phyloP scores from a whole-genome alignment of 2,113 vertebrate species.

The Xenopus tropicalis region UCB_Xtro_10.0 CM004446.2:50889501-50890000 shows the following conservation, averaged over 20 bases:
- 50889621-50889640: not conserved
- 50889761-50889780: constrained; percentile 85
- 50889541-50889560: not conserved
- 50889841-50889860: constrained; percentile 79
- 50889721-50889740: constrained; percentile 59
- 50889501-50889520: too few species aligned
- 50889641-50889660: not conserved
- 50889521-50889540: not conserved
- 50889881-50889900: constrained; percentile 89
- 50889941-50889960: constrained; percentile 87
- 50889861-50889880: constrained; percentile 77
- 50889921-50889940: constrained; percentile 81
- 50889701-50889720: constrained; percentile 48
- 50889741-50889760: constrained; percentile 97
- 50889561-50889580: not conserved
- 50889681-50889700: not conserved
- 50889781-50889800: constrained; percentile 87
- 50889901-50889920: constrained; percentile 79
- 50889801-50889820: constrained; percentile 71
- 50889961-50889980: constrained; percentile 74
- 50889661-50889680: not conserved
- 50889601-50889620: not conserved
- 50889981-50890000: constrained; percentile 84
- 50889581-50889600: not conserved
- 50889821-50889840: constrained; percentile 74